Evolutionary conservation across 1,140 invertebrate genomes (phyloP).

Genomic region (Tyrophagus putrescentiae): DNA sequence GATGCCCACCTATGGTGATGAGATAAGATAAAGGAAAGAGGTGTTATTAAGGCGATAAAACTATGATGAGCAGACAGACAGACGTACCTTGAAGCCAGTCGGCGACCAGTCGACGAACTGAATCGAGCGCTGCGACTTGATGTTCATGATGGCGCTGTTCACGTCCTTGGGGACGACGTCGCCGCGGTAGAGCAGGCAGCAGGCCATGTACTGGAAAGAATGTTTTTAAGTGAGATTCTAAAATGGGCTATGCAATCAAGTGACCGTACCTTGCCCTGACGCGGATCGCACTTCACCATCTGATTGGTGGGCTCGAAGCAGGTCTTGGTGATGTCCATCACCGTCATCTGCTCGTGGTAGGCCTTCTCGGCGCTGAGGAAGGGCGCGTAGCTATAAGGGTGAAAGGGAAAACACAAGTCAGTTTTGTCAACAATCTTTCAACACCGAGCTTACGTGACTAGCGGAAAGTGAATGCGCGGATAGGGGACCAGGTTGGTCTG

Average conservation of each 20-base stretch:
- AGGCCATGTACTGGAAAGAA: constrained; percentile 63
- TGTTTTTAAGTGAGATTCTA: no score
- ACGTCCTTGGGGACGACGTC: constrained; percentile 64
- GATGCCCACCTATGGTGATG: constrained; percentile 35
- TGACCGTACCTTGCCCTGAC: constrained; percentile 36
- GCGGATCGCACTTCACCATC: constrained; percentile 54
- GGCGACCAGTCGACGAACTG: constrained; percentile 43
- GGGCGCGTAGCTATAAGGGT: constrained; percentile 66
- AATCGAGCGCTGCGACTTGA: constrained; percentile 57
- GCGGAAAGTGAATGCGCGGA: constrained; percentile 46
- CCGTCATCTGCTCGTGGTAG: constrained; percentile 60
- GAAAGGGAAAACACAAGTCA: no score
- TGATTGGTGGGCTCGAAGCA: constrained; percentile 67
- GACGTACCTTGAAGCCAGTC: constrained; percentile 28
- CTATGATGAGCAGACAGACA: not conserved
- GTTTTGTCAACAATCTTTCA: no score
- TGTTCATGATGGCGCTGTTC: constrained; percentile 63
- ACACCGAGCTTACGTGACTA: no score
- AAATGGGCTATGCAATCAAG: no score
- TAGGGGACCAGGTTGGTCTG: constrained; percentile 53
- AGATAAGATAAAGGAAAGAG: not conserved
- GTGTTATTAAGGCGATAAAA: constrained; percentile 44
- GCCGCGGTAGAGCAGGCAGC: constrained; percentile 61
- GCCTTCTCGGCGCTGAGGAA: constrained; percentile 70
- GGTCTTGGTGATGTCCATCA: constrained; percentile 63